Percentiles rank a stretch among this genome's conserved stretches.
Conservation (phyloP, 1,140 invertebrate genomes). For the Temnothorax curvispinosus region DNA sequence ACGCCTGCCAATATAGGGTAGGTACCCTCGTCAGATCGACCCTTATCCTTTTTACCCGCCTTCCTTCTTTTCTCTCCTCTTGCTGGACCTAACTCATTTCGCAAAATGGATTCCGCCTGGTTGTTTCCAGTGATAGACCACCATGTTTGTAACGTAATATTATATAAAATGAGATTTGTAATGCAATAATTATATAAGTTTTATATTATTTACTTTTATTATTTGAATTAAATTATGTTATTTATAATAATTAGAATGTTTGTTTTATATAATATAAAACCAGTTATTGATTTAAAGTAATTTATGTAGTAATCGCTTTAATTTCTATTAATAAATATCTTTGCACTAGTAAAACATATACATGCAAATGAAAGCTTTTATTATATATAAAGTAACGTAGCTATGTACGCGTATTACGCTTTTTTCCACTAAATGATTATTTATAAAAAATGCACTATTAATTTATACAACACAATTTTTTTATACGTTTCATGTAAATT, state of each 20-base stretch:
- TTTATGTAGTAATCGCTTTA: neutral
- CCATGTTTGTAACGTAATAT: conserved; percentile 30
- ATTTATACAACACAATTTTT: neutral
- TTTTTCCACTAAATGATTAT: neutral
- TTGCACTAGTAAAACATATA: neutral
- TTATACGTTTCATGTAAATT: neutral
- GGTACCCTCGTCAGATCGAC: conserved; percentile 80
- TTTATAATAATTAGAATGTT: neutral
- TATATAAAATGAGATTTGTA: neutral
- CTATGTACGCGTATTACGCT: too few relatives aligned
- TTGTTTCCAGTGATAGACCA: conserved; percentile 40
- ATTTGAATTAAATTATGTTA: neutral
- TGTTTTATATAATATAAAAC: neutral
- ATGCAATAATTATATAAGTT: neutral
- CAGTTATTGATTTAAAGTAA: neutral
- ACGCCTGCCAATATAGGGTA: conserved; percentile 85
- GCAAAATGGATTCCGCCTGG: conserved; percentile 82
- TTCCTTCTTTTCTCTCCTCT: conserved; percentile 68
- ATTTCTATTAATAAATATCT: neutral
- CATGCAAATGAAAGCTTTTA: neutral
- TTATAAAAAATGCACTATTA: neutral
- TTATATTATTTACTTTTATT: neutral
- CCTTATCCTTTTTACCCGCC: conserved; percentile 80
- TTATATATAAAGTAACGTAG: neutral
- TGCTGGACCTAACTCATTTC: conserved; percentile 81